These are phyloP conservation scores for Cheirogaleus medius DNA, from an alignment of 2,113 vertebrate genomes.

Conservation along the genomic window DNA sequence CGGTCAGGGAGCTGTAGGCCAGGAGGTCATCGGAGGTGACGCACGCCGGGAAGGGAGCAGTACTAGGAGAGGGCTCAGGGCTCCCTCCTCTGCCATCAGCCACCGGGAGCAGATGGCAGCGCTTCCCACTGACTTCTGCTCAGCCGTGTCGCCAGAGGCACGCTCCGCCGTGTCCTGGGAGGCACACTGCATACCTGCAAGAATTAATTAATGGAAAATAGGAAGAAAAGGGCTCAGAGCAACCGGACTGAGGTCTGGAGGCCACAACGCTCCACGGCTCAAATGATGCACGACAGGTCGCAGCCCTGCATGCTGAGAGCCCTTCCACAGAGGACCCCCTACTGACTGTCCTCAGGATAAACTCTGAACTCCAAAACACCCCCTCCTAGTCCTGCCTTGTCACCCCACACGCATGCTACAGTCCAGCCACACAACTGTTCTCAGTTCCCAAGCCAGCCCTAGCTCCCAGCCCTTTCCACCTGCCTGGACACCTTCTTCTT, in stretches of 20 bases:
- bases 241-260: not conserved
- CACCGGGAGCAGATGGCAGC: slow-evolving; percentile 27
- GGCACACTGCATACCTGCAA: slow-evolving; percentile 25
- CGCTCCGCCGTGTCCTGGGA: not conserved
- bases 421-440: no score
- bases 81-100: slow-evolving; percentile 23
- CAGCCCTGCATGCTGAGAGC: rapidly evolving
- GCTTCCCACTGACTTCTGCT: not conserved
- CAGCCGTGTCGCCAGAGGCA: not conserved
- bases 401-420: not conserved
- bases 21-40: not conserved
- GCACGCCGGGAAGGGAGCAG: rapidly evolving
- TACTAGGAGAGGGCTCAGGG: not conserved
- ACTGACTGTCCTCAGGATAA: not conserved
- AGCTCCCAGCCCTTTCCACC: not conserved
- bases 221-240: not conserved
- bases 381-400: not conserved
- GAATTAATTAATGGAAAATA: slow-evolving; percentile 62
- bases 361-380: not conserved
- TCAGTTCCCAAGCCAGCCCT: not conserved
- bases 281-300: not conserved
- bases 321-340: not conserved
- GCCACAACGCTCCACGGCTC: rapidly evolving
- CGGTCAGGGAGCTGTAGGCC: not conserved
- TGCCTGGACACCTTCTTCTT: not conserved